Percentiles rank a stretch among this genome's conserved stretches.
These are phyloP conservation scores for Cotesia typhae DNA, from an alignment of 1,140 invertebrate species.

Conservation along the genomic window DNA sequence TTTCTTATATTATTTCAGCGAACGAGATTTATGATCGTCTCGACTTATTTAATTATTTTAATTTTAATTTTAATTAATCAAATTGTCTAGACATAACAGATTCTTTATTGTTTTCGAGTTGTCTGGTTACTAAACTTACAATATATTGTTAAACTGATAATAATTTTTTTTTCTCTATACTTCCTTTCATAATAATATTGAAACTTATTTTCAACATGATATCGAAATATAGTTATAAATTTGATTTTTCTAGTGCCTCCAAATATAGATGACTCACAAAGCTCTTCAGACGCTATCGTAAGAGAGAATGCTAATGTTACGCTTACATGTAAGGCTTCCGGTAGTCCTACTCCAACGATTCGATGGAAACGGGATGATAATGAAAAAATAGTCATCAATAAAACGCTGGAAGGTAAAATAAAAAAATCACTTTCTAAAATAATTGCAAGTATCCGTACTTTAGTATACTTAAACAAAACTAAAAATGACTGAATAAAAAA, in stretches of 20 bases:
- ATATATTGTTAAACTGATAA: background rate
- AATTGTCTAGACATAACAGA: no score
- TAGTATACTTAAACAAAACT: background rate
- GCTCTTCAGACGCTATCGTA: slow-evolving; percentile 90
- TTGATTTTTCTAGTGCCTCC: slow-evolving; percentile 79
- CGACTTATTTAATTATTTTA: no score
- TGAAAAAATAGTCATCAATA: slow-evolving; percentile 83
- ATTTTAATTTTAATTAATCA: no score
- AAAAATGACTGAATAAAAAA: no score
- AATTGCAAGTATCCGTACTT: background rate
- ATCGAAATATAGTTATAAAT: background rate
- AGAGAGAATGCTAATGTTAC: slow-evolving; percentile 89
- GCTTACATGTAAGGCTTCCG: slow-evolving; percentile 86
- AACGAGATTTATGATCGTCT: no score
- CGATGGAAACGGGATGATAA: slow-evolving; percentile 92
- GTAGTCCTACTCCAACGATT: slow-evolving; percentile 86
- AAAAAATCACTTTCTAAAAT: slow-evolving; percentile 5
- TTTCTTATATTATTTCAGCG: no score
- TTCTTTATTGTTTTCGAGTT: no score
- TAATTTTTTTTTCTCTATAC: background rate
- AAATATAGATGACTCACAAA: slow-evolving; percentile 88
- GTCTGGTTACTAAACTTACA: background rate
- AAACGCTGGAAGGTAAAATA: slow-evolving; percentile 77
- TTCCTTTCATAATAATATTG: slow-evolving; percentile 1
- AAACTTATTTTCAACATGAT: background rate